Conservation (phyloP, 1,140 invertebrate genomes). For the Nixonia krombeini region DNA sequence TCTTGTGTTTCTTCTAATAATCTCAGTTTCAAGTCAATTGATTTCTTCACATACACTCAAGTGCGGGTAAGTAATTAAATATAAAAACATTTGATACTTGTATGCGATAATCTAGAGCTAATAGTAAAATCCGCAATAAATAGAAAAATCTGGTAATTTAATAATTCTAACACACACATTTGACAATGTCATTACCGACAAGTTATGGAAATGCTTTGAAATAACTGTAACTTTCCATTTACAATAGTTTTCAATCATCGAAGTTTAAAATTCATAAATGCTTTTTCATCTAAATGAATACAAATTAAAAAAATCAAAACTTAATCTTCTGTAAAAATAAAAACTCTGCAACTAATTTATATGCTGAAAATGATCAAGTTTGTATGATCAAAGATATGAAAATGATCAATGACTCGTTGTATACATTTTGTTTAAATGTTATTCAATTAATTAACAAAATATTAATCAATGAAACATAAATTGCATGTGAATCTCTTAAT, state of each 20-base stretch:
- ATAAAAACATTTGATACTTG: conserved; percentile 14
- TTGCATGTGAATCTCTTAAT: too few relatives aligned
- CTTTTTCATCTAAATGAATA: too few relatives aligned
- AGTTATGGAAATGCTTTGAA: conserved; percentile 14
- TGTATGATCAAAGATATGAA: too few relatives aligned
- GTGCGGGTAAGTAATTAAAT: conserved; percentile 1
- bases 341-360: too few relatives aligned
- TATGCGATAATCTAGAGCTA: conserved; percentile 4
- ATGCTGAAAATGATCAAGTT: background rate
- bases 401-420: too few relatives aligned
- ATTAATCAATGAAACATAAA: too few relatives aligned
- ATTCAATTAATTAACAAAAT: too few relatives aligned
- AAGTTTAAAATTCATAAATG: too few relatives aligned
- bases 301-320: too few relatives aligned
- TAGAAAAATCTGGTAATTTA: conserved; percentile 14
- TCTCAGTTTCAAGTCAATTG: background rate
- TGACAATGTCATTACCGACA: background rate
- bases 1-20: background rate
- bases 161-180: background rate
- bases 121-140: background rate
- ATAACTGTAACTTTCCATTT: conserved; percentile 24
- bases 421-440: too few relatives aligned
- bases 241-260: too few relatives aligned
- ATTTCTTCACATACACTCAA: background rate
- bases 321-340: too few relatives aligned